Conservation (phyloP, 2,113 vertebrate species). For the Notarius quadriscutis region DNA sequence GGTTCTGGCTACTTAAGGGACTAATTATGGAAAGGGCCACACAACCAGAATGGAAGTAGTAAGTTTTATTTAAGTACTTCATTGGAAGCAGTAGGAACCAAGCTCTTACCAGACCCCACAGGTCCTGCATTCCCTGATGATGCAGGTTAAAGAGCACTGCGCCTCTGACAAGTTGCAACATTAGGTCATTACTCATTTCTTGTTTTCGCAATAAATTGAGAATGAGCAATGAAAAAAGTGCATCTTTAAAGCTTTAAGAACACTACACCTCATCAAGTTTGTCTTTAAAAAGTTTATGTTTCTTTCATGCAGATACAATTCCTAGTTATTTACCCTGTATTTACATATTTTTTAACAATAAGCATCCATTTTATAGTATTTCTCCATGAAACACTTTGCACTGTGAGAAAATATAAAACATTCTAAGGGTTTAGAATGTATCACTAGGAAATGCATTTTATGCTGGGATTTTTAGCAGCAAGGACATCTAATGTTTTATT, state of each 20-base stretch:
- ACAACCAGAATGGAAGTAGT: slow-evolving; percentile 14
- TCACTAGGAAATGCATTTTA: neutral
- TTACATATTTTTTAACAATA: neutral
- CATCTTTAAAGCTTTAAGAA: neutral
- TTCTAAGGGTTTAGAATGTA: neutral
- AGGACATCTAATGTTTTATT: neutral
- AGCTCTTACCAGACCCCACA: neutral
- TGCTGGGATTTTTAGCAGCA: neutral
- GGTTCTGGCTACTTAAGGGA: slow-evolving; percentile 33
- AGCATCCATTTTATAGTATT: neutral
- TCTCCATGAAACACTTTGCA: neutral
- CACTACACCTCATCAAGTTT: neutral
- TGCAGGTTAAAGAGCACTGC: neutral
- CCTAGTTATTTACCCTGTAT: neutral
- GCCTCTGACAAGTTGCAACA: neutral
- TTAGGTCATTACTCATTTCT: neutral
- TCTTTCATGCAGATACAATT: neutral
- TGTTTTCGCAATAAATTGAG: neutral
- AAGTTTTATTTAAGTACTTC: slow-evolving; percentile 41
- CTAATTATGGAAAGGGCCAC: slow-evolving; percentile 45
- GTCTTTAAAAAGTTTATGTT: neutral
- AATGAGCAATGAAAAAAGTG: neutral
- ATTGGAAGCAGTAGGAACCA: slow-evolving; percentile 1
- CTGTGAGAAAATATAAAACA: neutral
- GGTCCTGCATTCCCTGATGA: neutral